Percentiles rank a stretch among this genome's conserved stretches.
phyloP scores from a whole-genome alignment of 2,113 vertebrate species.

The Osmerus eperlanus region DNA sequence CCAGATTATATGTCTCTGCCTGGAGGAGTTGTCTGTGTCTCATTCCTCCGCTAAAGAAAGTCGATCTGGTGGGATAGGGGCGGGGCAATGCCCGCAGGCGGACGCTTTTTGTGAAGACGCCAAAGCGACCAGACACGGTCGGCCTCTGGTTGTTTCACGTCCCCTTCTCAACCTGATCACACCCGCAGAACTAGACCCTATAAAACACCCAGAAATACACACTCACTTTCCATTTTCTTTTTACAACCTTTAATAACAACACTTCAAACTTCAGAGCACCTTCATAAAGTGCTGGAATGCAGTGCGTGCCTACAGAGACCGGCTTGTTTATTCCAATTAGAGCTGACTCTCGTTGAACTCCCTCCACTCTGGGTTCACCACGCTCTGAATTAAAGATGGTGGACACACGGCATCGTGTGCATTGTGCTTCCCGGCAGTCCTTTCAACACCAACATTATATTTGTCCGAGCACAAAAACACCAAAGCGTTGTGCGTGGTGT shows the following conservation, averaged over 20 bases:
- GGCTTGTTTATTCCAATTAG: background rate
- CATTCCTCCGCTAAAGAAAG: slow-evolving; percentile 67
- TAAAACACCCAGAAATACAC: slow-evolving; percentile 16
- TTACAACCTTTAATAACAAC: too few relatives aligned
- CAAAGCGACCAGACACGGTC: slow-evolving; percentile 21
- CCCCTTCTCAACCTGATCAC: slow-evolving; percentile 46
- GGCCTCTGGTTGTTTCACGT: background rate
- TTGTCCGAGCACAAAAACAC: background rate
- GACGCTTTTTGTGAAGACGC: slow-evolving; percentile 47
- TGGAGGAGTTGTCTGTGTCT: slow-evolving; percentile 64
- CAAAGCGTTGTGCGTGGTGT: slow-evolving; percentile 11
- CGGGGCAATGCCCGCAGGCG: slow-evolving; percentile 57
- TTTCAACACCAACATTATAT: background rate
- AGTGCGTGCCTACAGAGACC: too few relatives aligned
- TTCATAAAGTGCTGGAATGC: too few relatives aligned
- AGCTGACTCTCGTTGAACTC: background rate
- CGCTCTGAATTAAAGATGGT: background rate
- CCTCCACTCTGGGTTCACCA: background rate
- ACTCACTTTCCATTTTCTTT: too few relatives aligned
- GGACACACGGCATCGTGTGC: background rate
- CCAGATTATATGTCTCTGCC: slow-evolving; percentile 68
- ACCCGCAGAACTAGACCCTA: slow-evolving; percentile 48
- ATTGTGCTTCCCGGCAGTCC: background rate
- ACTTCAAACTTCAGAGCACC: too few relatives aligned
- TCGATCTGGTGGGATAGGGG: slow-evolving; percentile 70